Base-by-base conservation (phyloP, 64 coral and sea anemone genomes). In the Actinia tenebrosa region DNA sequence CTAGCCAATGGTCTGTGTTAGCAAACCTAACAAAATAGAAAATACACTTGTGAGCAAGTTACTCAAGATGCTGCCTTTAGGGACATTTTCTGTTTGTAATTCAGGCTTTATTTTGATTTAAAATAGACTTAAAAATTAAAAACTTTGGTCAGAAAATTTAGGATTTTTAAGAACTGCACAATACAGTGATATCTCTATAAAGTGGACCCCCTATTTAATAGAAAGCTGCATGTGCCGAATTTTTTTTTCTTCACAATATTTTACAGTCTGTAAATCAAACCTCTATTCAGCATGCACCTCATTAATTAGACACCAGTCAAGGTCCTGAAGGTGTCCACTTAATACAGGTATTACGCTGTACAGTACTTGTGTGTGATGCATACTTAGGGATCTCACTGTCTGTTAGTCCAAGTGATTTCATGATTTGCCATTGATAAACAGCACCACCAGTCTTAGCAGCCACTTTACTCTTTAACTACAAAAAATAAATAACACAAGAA, bases 1-100 rank as follows among this genome's bases (percentile, higher is more conserved):
- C 37, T 10, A 99, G 64, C 97, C 97, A 99, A 47, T 99, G 66
- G 50, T 95, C 97, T 82, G 93, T 86, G 44, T 95, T 93, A 79
- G 93, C 86, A 82, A 99, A 99, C 79, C 97, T 99, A 46, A 66
- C 60, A 83, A 5, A 55, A 87, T 50, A 58, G 7, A 58, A 58
- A 58, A 58, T 58, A 58, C 56, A 58, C 56, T 11, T 1, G 0
- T 58, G 10, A 85, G 53, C 18, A 66, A 56, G 47, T 20, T 19
- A 47, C 20, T 44, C 11, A 66, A 30, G 11, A 53, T 10, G 19
- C 10, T 22, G 63, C 63, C 61, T 64, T 55, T 55, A 0, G 53
- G 11, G 53, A 11, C 43, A 78, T 20, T 27, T 44, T 78, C 80
- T 17, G 53, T 82, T 37, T 37, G 30, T 37, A 5, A 50, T 20